Evolutionary conservation across 2,113 vertebrate species (phyloP), one percentile per base, ranked within the genome.

Genomic region (Corapipo altera): DNA sequence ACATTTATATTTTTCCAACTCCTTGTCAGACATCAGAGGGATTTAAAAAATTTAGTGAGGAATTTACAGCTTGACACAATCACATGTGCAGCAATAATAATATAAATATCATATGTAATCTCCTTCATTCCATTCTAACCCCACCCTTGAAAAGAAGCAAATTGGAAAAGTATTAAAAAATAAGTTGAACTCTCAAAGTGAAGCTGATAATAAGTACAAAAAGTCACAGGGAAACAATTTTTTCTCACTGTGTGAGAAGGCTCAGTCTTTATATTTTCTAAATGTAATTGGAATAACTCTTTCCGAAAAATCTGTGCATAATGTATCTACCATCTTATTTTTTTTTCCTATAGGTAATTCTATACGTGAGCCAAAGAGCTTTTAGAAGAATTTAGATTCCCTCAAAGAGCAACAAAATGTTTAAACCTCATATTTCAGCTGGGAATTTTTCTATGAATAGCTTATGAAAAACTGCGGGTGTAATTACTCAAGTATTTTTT

Each of bases 1-100:
- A 95, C 80, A 90, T 96, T 98, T 95, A 92, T 96, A 39, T 96
- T 97, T 97, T 97, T 97, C 96, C 97, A 98, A 95, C 72, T 97
- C 79, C 91, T 96, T 95, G 93, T 94, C 96, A 97, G 93, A 97
- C 87, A 94, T 98, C 94, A 98, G 88, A 97, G 59, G 75, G 94
- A 96, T 97, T 98, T 95, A 79, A 94, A 97, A 97, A 95, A 96
- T 95, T 88, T 94, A 96, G 67, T 21, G 15, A 95, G 77, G 96
- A 97, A 97, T 98, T 97, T 97, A 97, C 95, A 96, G 88, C 85
- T 96, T 96, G 88, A 92, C 90, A 96, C 58, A 96, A 92, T 96
- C 86, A 91, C 66, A 94, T 96, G 72, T 93, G 84, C 52, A 96
- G 67, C 59, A 96, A 92, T 90, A 91, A 88, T 61, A 88, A 85